Evolutionary conservation across 2,797 vertebrate genomes (phyloP), one percentile per base, ranked within the genome.

Genomic region (Artibeus jamaicensis): DNA sequence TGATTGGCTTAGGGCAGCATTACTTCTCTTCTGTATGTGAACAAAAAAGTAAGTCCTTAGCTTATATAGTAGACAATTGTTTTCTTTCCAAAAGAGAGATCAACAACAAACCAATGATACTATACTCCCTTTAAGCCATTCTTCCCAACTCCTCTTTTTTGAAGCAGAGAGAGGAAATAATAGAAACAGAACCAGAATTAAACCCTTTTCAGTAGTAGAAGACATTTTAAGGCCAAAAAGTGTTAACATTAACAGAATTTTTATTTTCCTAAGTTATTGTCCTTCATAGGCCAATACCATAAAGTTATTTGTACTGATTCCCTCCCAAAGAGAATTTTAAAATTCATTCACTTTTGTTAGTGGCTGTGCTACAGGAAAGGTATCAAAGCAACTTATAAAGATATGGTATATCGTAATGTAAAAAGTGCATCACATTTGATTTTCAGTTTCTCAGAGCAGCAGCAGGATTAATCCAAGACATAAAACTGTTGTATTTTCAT

Each of bases 381-480:
- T 98, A 93, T 95, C 96, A 91, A 97, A 76, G 97, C 79, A 93
- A 97, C 94, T 5, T 87, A 96, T 65, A 89, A 95, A 98, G 86
- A 96, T 96, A 95, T 14, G 95, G 74, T 93, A 90, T 92, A 90
- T 91, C 89, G 97, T 96, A 97, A 91, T 37, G 96, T 93, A 97
- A 97, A 98, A 98, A 98, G 98, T 98, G 98, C 98, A 98, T 98
- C 98, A 98, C 98, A 98, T 98, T 98, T 96, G 98, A 98, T 98
- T 98, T 98, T 98, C 98, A 98, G 97, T 98, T 98, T 98, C 96
- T 97, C 95, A 98, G 98, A 98, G 98, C 98, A 98, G 98, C 98
- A 98, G 98, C 98, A 98, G 98, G 97, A 98, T 98, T 98, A 98
- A 98, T 98, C 98, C 98, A 95, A 98, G 98, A 98, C 98, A 98